These are phyloP conservation scores for Conistra vaccinii DNA, from an alignment of 2,888 invertebrate genomes.

Conservation along the genomic window DNA sequence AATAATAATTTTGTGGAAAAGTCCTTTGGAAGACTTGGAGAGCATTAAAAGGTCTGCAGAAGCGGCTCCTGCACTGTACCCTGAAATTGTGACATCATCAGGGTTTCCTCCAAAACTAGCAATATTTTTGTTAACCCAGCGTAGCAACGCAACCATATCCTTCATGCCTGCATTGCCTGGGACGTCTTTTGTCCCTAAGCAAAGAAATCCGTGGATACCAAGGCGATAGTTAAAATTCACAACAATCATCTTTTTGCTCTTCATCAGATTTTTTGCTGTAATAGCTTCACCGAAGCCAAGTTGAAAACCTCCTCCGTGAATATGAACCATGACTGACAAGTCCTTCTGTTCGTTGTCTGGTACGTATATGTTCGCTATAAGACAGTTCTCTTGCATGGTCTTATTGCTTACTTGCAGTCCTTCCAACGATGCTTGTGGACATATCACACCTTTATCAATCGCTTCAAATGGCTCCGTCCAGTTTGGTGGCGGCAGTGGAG, in stretches of 20 bases:
- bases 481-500: slow-evolving; percentile 41
- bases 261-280: slow-evolving; percentile 34
- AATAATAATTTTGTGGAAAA: slow-evolving; percentile 73
- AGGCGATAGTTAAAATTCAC: slow-evolving; percentile 73
- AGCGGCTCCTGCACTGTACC: slow-evolving; percentile 71
- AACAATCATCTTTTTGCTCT: slow-evolving; percentile 66
- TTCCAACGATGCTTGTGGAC: slow-evolving; percentile 64
- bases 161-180: slow-evolving; percentile 78
- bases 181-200: slow-evolving; percentile 63
- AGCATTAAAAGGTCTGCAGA: slow-evolving; percentile 70
- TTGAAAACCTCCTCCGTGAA: slow-evolving; percentile 75
- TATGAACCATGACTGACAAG: slow-evolving; percentile 69
- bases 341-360: slow-evolving; percentile 74
- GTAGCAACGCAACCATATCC: slow-evolving; percentile 72
- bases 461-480: slow-evolving; percentile 72
- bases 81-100: slow-evolving; percentile 69
- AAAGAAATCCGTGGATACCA: slow-evolving; percentile 70
- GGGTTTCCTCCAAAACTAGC: slow-evolving; percentile 75
- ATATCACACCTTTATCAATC: slow-evolving; percentile 68
- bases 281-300: slow-evolving; percentile 49
- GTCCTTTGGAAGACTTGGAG: slow-evolving; percentile 68
- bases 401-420: slow-evolving; percentile 13
- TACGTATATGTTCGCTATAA: slow-evolving; percentile 80
- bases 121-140: slow-evolving; percentile 75
- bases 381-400: slow-evolving; percentile 76